Evolutionary conservation across 2,888 invertebrate species (phyloP), one percentile per base, ranked within the genome.

Genomic region (Andrena fulva): DNA sequence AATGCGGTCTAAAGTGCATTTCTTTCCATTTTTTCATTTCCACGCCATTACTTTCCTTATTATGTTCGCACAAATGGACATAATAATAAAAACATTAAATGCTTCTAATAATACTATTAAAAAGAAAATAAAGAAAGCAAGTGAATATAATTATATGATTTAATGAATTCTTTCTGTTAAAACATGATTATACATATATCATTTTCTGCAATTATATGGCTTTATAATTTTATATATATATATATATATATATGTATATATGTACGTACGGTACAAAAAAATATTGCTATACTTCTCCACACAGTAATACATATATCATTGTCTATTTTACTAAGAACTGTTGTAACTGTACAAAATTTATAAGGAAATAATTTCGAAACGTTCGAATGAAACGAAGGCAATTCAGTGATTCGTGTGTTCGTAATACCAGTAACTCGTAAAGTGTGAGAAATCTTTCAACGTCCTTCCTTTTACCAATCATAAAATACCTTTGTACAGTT

Each of bases 401-500:
- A 77, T 69, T 66, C 50, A 80, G 64, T 72, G 60, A 70, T 60
- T 27, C 67, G 31, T 56, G 62, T 27, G 29, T 79, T 59, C 42
- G 52, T 77, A 72, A 62, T 80, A 72, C 72, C 64, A 74, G 33
- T 79, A 84, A 60, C 42, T 56, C 71, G 42, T 87, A 77, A 73
- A 71, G 75, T 72, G 48, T 75, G 62, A 75, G 69, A 68, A 70
- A 81, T 74, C 56, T 76, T 81, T 42, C 52, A 31, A 42, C 54
- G 42, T 64, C 29, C 4, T 54, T 59, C 70, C 69, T 73, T 71
- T 78, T 69, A 70, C 59, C 31, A 85, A 78, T 80, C 75, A 85
- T 71, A 78, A 87, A 87, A 85, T 73, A 82, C 70, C 35, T 85
- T 84, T 85, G 73, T 87, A 85, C 77, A 87, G 67, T 66, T 76